Evolutionary conservation across 2,113 vertebrate species (phyloP).

Genomic region (Ictalurus furcatus): DNA sequence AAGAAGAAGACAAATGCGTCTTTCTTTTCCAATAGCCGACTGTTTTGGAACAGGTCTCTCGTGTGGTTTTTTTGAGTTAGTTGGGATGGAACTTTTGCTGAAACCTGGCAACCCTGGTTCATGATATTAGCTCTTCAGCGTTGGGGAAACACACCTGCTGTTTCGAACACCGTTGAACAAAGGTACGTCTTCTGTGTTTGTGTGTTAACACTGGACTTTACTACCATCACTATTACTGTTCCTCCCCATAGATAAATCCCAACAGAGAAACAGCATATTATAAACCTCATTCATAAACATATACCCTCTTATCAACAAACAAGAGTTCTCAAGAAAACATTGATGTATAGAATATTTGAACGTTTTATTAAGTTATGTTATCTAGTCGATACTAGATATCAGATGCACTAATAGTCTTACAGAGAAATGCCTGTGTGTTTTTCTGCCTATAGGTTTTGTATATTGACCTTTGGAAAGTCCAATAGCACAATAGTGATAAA

Average conservation of each 20-base stretch:
- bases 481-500: background rate
- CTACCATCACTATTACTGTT: background rate
- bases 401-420: background rate
- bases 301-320: background rate
- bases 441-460: background rate
- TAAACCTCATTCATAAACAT: background rate
- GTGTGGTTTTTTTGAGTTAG: background rate
- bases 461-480: background rate
- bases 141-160: background rate
- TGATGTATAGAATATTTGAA: background rate
- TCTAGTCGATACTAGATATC: background rate
- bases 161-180: background rate
- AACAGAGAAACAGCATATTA: background rate
- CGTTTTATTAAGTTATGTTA: background rate
- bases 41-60: background rate
- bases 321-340: background rate
- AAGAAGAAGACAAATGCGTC: background rate
- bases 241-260: background rate
- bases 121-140: background rate
- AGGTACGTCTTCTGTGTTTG: background rate
- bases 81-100: background rate
- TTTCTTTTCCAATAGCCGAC: background rate
- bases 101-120: background rate
- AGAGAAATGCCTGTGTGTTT: background rate
- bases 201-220: background rate